Percentiles rank a stretch among this genome's conserved stretches.
phyloP scores from a whole-genome alignment of 2,888 invertebrate genomes.

The Chironomus tentans region DNA sequence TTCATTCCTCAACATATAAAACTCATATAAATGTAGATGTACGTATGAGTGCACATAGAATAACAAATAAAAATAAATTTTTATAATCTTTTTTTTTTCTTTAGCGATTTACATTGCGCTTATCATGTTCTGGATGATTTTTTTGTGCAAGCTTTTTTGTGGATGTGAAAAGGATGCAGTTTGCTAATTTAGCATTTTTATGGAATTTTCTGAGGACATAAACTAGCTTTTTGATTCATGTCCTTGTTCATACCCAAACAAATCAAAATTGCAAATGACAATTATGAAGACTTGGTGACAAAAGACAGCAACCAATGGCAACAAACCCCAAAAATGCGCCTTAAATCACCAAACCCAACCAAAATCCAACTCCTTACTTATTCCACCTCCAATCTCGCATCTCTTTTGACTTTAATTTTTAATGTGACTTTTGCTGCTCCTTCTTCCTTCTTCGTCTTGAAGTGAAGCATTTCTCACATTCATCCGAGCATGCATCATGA shows the following conservation, averaged over 20 bases:
- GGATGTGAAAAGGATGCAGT: too few relatives aligned
- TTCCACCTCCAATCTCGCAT: neutral
- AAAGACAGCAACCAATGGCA: too few relatives aligned
- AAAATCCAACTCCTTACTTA: neutral
- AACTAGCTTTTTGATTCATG: too few relatives aligned
- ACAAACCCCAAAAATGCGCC: too few relatives aligned
- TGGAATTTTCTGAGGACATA: too few relatives aligned
- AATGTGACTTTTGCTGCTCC: constrained; percentile 11
- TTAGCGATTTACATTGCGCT: constrained; percentile 5
- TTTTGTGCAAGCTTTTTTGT: neutral
- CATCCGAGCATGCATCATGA: neutral
- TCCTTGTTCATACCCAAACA: too few relatives aligned
- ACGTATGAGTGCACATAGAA: neutral
- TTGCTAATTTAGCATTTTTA: too few relatives aligned
- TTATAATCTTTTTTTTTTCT: neutral
- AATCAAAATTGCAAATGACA: too few relatives aligned
- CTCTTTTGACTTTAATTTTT: constrained; percentile 11
- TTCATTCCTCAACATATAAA: neutral
- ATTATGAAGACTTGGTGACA: too few relatives aligned
- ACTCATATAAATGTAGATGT: neutral
- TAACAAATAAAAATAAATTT: neutral
- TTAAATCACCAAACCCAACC: too few relatives aligned
- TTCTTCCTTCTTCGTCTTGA: neutral
- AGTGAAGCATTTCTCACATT: neutral
- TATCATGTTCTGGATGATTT: neutral